Conservation (phyloP, 2,797 vertebrate species). For the Protosalanx chinensis region DNA sequence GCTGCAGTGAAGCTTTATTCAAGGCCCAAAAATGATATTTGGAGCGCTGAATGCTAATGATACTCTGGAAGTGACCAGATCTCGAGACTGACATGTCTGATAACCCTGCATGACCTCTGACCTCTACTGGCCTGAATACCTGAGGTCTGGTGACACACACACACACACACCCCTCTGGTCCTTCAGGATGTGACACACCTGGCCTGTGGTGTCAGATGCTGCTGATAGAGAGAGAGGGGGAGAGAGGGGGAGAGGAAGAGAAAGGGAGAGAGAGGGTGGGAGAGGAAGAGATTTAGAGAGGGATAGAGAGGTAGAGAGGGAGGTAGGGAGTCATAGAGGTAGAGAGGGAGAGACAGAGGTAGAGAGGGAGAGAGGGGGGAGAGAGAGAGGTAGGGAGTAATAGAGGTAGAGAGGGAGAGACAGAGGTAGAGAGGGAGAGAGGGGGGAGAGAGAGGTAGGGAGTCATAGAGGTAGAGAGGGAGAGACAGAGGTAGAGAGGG, state of each 20-base stretch:
- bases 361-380: not conserved
- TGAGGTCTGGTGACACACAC: constrained; percentile 37
- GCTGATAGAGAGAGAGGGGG: not conserved
- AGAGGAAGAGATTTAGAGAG: too few relatives aligned
- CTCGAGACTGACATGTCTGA: not conserved
- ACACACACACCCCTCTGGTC: not conserved
- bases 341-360: too few relatives aligned
- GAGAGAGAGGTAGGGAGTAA: not conserved
- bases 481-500: too few relatives aligned
- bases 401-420: not conserved
- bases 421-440: not conserved
- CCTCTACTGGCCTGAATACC: not conserved
- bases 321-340: not conserved
- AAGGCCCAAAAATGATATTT: not conserved
- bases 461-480: not conserved
- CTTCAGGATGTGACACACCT: constrained; percentile 1
- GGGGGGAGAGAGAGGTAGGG: too few relatives aligned
- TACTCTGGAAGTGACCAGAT: not conserved
- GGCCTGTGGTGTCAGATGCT: not conserved
- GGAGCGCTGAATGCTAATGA: not conserved
- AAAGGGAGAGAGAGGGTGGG: not conserved
- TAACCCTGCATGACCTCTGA: not conserved
- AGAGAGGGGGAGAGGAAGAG: too few relatives aligned
- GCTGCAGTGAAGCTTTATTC: not conserved
- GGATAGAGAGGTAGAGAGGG: not conserved